Evolutionary conservation across 2,888 invertebrate species (phyloP).

Genomic region (Lasius fuliginosus): DNA sequence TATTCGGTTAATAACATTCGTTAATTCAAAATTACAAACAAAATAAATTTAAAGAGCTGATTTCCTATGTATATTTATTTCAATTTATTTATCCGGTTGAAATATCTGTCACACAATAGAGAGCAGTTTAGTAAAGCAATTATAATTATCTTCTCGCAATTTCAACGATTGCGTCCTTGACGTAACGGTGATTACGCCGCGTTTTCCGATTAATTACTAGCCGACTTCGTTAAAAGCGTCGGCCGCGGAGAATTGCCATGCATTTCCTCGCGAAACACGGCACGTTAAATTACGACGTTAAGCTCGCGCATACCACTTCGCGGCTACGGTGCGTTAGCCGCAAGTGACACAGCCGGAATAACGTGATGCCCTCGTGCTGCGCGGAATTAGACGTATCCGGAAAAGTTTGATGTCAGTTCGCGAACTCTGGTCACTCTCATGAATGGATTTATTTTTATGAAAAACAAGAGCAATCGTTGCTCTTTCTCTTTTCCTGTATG

Average conservation of each 20-base stretch:
- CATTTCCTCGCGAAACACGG: constrained; percentile 23
- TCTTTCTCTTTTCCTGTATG: background rate
- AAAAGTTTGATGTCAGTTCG: constrained; percentile 56
- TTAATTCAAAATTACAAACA: background rate
- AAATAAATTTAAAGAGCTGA: background rate
- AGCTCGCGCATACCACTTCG: constrained; percentile 40
- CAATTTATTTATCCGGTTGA: background rate
- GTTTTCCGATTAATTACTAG: constrained; percentile 46
- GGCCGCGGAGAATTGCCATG: constrained; percentile 31
- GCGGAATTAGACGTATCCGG: constrained; percentile 34
- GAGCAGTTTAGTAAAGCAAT: constrained; percentile 1
- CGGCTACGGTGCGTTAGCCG: constrained; percentile 35
- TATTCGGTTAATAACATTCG: background rate
- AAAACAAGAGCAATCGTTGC: background rate
- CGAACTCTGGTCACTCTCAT: constrained; percentile 49
- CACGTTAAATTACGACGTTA: constrained; percentile 46
- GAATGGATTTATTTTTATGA: constrained; percentile 39
- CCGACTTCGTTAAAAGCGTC: constrained; percentile 44
- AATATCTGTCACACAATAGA: background rate
- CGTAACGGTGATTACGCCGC: constrained; percentile 2
- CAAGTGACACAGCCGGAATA: constrained; percentile 45
- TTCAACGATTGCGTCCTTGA: constrained; percentile 25
- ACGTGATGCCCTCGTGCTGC: constrained; percentile 26
- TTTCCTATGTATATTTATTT: background rate
- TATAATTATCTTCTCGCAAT: constrained; percentile 20